These are phyloP conservation scores for Cyrtonyx montezumae DNA, from an alignment of 2,113 vertebrate species.

Conservation along the genomic window DNA sequence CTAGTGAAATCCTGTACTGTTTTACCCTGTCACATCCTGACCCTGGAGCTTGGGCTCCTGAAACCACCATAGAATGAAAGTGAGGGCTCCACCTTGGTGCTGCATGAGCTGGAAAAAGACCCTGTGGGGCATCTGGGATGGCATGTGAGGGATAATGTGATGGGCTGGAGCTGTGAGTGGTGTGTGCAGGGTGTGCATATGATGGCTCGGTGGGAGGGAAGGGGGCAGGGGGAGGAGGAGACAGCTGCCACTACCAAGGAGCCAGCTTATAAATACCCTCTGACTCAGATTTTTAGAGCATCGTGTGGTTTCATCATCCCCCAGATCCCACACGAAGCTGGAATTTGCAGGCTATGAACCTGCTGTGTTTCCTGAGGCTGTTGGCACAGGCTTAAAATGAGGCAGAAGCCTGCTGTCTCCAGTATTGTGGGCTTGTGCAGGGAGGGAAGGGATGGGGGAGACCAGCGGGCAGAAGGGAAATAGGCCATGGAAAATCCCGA, in stretches of 20 bases:
- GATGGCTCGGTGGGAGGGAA: slow-evolving; percentile 59
- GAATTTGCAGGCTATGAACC: slow-evolving; percentile 65
- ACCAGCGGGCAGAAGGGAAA: neutral
- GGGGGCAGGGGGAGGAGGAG: slow-evolving; percentile 54
- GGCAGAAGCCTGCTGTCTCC: neutral
- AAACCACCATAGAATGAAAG: accelerated
- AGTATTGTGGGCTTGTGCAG: neutral
- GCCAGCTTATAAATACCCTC: slow-evolving; percentile 65
- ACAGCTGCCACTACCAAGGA: slow-evolving; percentile 48
- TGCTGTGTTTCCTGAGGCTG: slow-evolving; percentile 54
- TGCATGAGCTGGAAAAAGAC: neutral
- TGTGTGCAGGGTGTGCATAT: slow-evolving; percentile 26
- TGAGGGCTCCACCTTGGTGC: neutral
- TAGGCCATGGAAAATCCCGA: slow-evolving; percentile 3
- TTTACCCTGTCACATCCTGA: neutral
- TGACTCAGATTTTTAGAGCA: slow-evolving; percentile 61
- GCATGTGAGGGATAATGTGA: slow-evolving; percentile 45
- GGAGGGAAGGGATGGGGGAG: neutral
- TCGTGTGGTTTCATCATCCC: slow-evolving; percentile 60
- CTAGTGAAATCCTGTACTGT: neutral
- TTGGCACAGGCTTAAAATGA: slow-evolving; percentile 27
- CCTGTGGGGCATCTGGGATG: neutral
- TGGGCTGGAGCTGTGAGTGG: neutral
- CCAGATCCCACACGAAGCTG: slow-evolving; percentile 42
- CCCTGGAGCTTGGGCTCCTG: neutral